Evolutionary conservation across 2,797 vertebrate genomes (phyloP).

Genomic region (Brachymystax lenok): DNA sequence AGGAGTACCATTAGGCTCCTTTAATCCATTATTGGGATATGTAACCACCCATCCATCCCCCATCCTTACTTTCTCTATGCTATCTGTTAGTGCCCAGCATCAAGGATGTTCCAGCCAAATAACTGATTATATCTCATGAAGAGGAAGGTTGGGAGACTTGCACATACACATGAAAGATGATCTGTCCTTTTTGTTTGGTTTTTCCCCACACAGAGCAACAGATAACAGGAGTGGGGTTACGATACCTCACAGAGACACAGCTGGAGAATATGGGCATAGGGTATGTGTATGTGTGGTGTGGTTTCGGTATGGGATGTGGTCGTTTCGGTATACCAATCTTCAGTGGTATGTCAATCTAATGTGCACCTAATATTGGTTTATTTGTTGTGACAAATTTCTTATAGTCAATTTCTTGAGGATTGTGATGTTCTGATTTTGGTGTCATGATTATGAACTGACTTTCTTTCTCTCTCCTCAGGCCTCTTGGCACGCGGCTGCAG

Average conservation of each 20-base stretch:
- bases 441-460: not conserved
- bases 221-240: conserved; percentile 62
- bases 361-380: not conserved
- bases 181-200: conserved; percentile 6
- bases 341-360: not conserved
- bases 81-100: not conserved
- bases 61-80: not conserved
- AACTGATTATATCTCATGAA: not conserved
- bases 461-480: conserved; percentile 40
- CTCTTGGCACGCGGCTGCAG: conserved; percentile 61
- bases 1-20: too few relatives aligned
- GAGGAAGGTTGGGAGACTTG: not conserved
- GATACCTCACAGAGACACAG: conserved; percentile 49
- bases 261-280: conserved; percentile 69
- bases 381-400: not conserved
- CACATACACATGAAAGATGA: not conserved
- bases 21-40: too few relatives aligned
- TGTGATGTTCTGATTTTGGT: not conserved
- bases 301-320: conserved; percentile 1
- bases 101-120: not conserved
- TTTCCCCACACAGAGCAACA: conserved; percentile 56
- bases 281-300: conserved; percentile 65
- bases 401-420: not conserved
- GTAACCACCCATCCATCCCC: too few relatives aligned
- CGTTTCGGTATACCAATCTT: not conserved